phyloP scores from a whole-genome alignment of 1,140 invertebrate genomes.

The Drosophila nasuta region DNA sequence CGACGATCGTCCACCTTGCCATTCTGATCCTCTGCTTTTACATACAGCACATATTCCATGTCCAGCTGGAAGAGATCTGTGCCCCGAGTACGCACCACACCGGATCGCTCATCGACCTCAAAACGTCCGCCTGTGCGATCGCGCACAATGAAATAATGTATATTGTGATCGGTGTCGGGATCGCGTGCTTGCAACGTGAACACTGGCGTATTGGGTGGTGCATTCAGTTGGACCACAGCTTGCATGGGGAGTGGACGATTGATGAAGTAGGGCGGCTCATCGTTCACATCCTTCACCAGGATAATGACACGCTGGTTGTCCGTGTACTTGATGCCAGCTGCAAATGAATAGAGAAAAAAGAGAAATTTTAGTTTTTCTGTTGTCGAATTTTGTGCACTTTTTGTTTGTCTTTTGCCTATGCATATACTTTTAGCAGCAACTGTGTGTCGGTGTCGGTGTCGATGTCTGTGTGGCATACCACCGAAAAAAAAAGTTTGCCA shows the following conservation, averaged over 20 bases:
- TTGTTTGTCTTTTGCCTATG: conserved; percentile 41
- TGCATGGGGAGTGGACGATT: conserved; percentile 98
- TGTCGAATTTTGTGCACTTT: neutral
- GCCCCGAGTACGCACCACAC: conserved; percentile 95
- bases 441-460: neutral
- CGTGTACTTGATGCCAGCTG: conserved; percentile 87
- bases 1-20: conserved; percentile 94
- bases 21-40: conserved; percentile 97
- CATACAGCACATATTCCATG: conserved; percentile 98
- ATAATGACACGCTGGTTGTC: conserved; percentile 98
- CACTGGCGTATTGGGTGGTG: conserved; percentile 96
- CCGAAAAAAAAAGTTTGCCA: conserved; percentile 50
- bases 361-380: conserved; percentile 16
- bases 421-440: conserved; percentile 29
- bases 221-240: conserved; percentile 97
- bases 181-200: conserved; percentile 97
- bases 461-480: conserved; percentile 19
- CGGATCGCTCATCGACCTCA: conserved; percentile 96
- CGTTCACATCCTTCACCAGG: conserved; percentile 97
- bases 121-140: conserved; percentile 93
- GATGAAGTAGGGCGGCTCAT: conserved; percentile 98
- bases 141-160: conserved; percentile 97
- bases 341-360: conserved; percentile 25
- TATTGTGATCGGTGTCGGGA: conserved; percentile 97
- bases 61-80: conserved; percentile 96